Percentiles rank a stretch among this genome's conserved stretches.
These are phyloP conservation scores for Dipus sagitta DNA, from an alignment of 2,797 vertebrate genomes.

Conservation along the genomic window DNA sequence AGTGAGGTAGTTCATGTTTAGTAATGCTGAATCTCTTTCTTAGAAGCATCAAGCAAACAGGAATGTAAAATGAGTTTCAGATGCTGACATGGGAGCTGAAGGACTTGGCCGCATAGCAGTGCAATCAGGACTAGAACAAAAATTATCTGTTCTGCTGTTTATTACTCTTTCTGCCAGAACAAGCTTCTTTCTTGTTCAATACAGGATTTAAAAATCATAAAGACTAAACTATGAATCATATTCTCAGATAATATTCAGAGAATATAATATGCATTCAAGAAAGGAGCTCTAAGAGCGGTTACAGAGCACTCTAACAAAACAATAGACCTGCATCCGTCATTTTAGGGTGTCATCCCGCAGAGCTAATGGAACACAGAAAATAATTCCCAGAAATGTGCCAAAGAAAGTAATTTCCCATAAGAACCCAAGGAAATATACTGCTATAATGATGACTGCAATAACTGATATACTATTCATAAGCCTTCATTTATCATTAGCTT, in stretches of 20 bases:
- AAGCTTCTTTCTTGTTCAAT: slow-evolving; percentile 56
- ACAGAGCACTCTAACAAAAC: slow-evolving; percentile 72
- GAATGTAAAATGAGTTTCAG: neutral
- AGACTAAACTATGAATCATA: slow-evolving; percentile 72
- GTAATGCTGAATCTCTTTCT: neutral
- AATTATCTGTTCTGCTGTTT: neutral
- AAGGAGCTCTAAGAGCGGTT: slow-evolving; percentile 55
- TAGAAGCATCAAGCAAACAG: neutral
- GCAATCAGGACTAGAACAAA: neutral
- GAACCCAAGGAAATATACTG: slow-evolving; percentile 70
- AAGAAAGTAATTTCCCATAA: slow-evolving; percentile 79
- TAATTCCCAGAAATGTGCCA: slow-evolving; percentile 76
- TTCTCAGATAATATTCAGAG: slow-evolving; percentile 67
- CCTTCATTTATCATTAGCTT: slow-evolving; percentile 65
- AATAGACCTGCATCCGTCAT: slow-evolving; percentile 61
- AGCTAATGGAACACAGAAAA: slow-evolving; percentile 76
- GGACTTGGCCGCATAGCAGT: neutral
- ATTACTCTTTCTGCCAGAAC: slow-evolving; percentile 48
- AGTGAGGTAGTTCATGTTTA: neutral
- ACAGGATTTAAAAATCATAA: slow-evolving; percentile 57
- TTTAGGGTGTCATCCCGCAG: slow-evolving; percentile 63
- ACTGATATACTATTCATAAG: slow-evolving; percentile 74
- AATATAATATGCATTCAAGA: slow-evolving; percentile 63
- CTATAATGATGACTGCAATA: slow-evolving; percentile 69
- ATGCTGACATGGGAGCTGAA: neutral